Base-by-base conservation (phyloP, 2,113 vertebrate species). In the Platichthys flesus region DNA sequence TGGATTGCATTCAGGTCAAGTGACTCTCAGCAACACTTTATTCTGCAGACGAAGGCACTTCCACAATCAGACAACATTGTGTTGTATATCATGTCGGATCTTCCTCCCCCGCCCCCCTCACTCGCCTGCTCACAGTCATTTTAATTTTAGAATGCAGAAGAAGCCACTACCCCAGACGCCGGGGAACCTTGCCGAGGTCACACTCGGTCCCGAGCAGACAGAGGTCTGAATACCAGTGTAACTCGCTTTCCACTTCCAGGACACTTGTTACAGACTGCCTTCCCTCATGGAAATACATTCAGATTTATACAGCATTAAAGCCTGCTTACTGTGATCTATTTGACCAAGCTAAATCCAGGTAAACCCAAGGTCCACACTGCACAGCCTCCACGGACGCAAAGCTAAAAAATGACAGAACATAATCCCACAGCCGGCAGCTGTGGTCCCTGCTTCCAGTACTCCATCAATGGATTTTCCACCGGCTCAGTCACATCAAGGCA, bases 1-100 rank as follows among this genome's bases (percentile, higher is more conserved):
- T 5, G 2, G 47, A 56, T 2, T 13, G 63, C 21, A 83, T 85
- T 75, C 59, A 69, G 80, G 79, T 83, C 86, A 81, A 83, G 75
- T 67, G 78, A 72, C 71, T 87, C 49, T 67, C 63, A 60, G 40
- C 21, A 55, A 57, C 40, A 60, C 37, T 76, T 65, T 24, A 71
- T 67, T 57, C 55, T 42, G 57, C 57, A 64, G 24, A 59, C 59
- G 45, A 55, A 59, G 56, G 10, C 18, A 52, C 57, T 75, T 31
- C 2, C 58, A 28, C 42, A 81, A 68, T 81, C 40, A 60, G 26
- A 18, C 49, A 20, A 15, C 28, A 26, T 37, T 23, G 65, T 56
- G 58, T 21, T n/a, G 15, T 40, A 20, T 8, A 51, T 51, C 63
- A 68, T 24, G 16, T 21, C 47, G 47, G 14, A 49, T 40, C 31